Conservation (phyloP, 2,113 vertebrate genomes). For the Spea multiplicata region DNA sequence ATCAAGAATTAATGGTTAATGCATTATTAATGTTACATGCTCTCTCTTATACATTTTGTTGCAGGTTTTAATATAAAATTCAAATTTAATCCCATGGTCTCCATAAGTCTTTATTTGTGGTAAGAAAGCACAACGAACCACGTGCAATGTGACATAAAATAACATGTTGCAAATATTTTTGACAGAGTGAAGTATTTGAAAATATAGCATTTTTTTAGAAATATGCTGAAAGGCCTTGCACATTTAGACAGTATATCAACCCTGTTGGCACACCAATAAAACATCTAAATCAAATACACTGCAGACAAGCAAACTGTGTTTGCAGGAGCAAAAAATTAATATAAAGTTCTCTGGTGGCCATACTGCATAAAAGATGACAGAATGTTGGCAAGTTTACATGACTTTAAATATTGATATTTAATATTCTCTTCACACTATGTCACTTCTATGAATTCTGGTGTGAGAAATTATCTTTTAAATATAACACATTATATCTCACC, state of each 20-base stretch:
- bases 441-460: neutral
- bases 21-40: too few relatives aligned
- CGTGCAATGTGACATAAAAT: neutral
- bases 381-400: neutral
- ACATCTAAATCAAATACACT: conserved; percentile 11
- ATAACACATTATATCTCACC: too few relatives aligned
- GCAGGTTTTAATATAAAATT: too few relatives aligned
- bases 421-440: neutral
- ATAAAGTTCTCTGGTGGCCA: neutral
- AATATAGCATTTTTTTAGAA: conserved; percentile 25
- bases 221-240: conserved; percentile 26
- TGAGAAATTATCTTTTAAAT: too few relatives aligned
- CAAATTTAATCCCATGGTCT: too few relatives aligned
- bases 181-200: conserved; percentile 25
- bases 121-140: too few relatives aligned
- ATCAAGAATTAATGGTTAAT: too few relatives aligned
- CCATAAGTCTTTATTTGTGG: too few relatives aligned
- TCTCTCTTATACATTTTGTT: too few relatives aligned
- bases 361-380: neutral
- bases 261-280: conserved; percentile 30
- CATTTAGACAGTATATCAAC: conserved; percentile 19
- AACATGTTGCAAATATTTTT: conserved; percentile 4
- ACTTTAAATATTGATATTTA: neutral
- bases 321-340: conserved; percentile 9
- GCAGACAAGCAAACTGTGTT: conserved; percentile 14